Evolutionary conservation across 2,797 vertebrate genomes (phyloP).

Genomic region (Argentina silus): DNA sequence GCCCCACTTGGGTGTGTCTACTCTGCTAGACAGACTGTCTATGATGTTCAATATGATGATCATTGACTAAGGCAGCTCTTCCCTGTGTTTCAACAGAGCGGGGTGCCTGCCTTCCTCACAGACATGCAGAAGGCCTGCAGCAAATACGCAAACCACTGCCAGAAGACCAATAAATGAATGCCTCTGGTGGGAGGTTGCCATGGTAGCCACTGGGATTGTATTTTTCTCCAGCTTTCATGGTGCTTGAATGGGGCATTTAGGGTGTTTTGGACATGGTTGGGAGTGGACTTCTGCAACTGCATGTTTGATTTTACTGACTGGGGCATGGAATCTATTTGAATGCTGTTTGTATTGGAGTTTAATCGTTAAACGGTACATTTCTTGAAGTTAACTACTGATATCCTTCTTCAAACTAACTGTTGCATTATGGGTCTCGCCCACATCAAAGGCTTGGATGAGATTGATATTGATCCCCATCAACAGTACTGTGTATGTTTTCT

Average conservation of each 20-base stretch:
- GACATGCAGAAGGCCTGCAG: slow-evolving; percentile 85
- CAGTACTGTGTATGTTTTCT: slow-evolving; percentile 10
- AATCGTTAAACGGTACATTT: not conserved
- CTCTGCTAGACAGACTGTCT: not conserved
- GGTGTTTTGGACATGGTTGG: not conserved
- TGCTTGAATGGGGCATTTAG: not conserved
- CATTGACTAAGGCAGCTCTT: slow-evolving; percentile 39
- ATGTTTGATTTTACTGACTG: not conserved
- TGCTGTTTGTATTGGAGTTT: not conserved
- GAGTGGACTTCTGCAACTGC: not conserved
- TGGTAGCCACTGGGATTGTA: not conserved
- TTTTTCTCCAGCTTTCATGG: not conserved
- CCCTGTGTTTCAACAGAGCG: slow-evolving; percentile 74
- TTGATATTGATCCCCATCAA: slow-evolving; percentile 21
- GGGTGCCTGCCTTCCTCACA: slow-evolving; percentile 85
- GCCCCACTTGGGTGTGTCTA: slow-evolving; percentile 40
- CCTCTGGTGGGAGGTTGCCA: not conserved
- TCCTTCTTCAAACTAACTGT: not conserved
- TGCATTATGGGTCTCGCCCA: not conserved
- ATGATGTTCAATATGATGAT: slow-evolving; percentile 34
- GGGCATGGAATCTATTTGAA: not conserved
- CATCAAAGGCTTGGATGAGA: slow-evolving; percentile 26
- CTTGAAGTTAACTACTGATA: not conserved
- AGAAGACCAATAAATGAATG: slow-evolving; percentile 65
- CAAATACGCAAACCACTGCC: slow-evolving; percentile 71